phyloP scores from a whole-genome alignment of 2,888 invertebrate species.

The Lochmaea capreae region DNA sequence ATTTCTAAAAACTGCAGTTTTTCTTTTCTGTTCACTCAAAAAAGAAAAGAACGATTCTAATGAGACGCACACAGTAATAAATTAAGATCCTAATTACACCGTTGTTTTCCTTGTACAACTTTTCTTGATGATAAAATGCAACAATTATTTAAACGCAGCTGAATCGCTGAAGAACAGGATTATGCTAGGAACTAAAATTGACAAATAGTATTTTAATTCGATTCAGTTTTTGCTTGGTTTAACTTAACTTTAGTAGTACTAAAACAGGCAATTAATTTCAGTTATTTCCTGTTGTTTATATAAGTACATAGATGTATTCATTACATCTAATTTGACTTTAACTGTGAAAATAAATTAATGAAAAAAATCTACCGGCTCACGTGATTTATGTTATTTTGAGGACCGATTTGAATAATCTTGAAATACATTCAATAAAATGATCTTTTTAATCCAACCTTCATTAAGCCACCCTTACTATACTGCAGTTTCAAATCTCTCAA shows the following conservation, averaged over 20 bases:
- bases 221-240: not conserved
- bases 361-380: no score
- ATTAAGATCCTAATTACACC: not conserved
- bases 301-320: not conserved
- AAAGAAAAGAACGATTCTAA: no score
- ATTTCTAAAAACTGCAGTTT: no score
- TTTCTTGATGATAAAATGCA: not conserved
- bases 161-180: not conserved
- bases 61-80: not conserved
- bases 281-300: not conserved
- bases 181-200: not conserved
- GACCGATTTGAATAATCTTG: no score
- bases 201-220: constrained; percentile 6
- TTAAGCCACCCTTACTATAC: no score
- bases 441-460: no score
- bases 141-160: not conserved
- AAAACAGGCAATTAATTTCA: not conserved
- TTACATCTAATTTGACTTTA: not conserved
- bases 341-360: no score
- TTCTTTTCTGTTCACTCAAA: no score
- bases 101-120: not conserved
- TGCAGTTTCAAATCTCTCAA: no score
- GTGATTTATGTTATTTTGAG: no score
- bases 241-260: not conserved
- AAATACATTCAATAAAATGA: no score